Percentiles rank a stretch among this genome's conserved stretches.
These are phyloP conservation scores for Toxostoma redivivum DNA, from an alignment of 2,113 vertebrate genomes.

Conservation along the genomic window DNA sequence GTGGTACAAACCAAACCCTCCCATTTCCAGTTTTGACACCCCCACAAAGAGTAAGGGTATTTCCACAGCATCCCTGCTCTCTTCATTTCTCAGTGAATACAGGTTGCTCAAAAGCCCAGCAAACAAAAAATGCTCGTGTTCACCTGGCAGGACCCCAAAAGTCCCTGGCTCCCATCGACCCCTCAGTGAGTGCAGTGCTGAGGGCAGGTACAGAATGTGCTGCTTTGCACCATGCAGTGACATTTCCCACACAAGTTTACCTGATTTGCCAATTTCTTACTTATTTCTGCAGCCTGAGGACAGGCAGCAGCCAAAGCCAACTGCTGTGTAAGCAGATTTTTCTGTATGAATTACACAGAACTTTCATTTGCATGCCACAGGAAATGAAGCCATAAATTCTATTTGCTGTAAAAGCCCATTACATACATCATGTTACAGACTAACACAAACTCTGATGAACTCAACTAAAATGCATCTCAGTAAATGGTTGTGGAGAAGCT, in stretches of 20 bases:
- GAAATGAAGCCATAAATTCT: constrained; percentile 25
- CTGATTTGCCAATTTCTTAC: not conserved
- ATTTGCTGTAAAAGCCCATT: constrained; percentile 30
- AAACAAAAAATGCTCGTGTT: not conserved
- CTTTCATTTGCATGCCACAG: constrained; percentile 6
- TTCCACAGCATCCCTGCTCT: not conserved
- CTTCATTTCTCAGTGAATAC: not conserved
- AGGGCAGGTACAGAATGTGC: not conserved
- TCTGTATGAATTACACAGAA: not conserved
- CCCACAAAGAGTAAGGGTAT: not conserved
- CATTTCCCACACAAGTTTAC: not conserved
- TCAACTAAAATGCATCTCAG: not conserved
- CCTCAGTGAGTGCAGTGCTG: not conserved
- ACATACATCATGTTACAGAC: not conserved
- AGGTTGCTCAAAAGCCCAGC: not conserved
- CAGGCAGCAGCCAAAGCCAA: not conserved
- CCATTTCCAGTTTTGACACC: not conserved
- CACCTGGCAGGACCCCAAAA: too few species aligned
- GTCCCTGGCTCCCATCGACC: not conserved
- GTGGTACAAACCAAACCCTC: not conserved
- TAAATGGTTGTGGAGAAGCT: not conserved
- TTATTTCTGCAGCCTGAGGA: not conserved
- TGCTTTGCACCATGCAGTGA: not conserved
- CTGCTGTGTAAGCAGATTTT: not conserved
- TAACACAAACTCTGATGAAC: not conserved